Percentiles rank a stretch among this genome's conserved stretches.
These are phyloP conservation scores for Desoria tigrina DNA, from an alignment of 2,888 invertebrate species.

Conservation along the genomic window DNA sequence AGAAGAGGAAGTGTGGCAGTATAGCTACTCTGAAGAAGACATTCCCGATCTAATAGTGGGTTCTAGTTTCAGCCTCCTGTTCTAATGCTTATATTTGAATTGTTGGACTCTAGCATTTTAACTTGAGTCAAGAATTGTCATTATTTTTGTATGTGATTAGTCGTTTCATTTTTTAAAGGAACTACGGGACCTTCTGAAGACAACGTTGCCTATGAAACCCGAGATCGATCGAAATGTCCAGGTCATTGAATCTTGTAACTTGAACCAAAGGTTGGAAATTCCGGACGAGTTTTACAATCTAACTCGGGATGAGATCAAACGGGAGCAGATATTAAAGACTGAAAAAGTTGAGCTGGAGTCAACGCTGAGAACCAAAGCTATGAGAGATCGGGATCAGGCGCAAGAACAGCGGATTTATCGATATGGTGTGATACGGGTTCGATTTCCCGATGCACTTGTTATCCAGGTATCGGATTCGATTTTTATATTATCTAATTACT, in stretches of 20 bases:
- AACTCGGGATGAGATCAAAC: constrained; percentile 78
- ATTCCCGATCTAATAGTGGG: constrained; percentile 1
- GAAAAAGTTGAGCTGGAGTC: constrained; percentile 78
- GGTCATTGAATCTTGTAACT: constrained; percentile 77
- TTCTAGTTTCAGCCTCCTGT: too few relatives aligned
- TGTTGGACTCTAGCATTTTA: not conserved
- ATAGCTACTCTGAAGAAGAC: constrained; percentile 35
- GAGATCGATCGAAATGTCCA: constrained; percentile 84
- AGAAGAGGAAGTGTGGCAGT: constrained; percentile 48
- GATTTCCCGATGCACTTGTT: constrained; percentile 83
- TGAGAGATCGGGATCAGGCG: constrained; percentile 86
- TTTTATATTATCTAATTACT: too few relatives aligned
- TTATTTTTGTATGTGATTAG: too few relatives aligned
- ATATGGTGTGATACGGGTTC: constrained; percentile 69
- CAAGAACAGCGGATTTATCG: constrained; percentile 78
- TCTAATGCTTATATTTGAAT: too few relatives aligned
- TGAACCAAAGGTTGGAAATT: constrained; percentile 67
- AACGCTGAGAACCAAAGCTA: constrained; percentile 87
- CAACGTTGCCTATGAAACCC: constrained; percentile 77
- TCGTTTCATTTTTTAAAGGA: constrained; percentile 54
- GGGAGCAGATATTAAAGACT: constrained; percentile 73
- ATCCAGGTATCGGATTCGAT: constrained; percentile 78
- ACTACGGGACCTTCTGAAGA: constrained; percentile 73
- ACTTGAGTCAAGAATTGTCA: constrained; percentile 15
- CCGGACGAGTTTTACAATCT: constrained; percentile 83